phyloP scores from a whole-genome alignment of 2,797 vertebrate genomes.

The Rhinophrynus dorsalis region DNA sequence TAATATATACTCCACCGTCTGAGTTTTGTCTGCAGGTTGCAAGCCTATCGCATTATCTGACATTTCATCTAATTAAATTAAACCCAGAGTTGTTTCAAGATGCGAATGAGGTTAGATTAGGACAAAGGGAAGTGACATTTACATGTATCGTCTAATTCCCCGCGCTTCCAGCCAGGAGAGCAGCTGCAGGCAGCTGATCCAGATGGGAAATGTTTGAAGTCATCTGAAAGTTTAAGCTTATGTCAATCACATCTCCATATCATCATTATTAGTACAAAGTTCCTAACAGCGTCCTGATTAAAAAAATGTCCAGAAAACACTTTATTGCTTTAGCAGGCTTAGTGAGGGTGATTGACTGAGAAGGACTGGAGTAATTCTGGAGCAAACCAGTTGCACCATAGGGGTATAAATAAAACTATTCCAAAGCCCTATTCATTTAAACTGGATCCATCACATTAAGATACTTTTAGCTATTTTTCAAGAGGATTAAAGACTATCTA shows the following conservation, averaged over 20 bases:
- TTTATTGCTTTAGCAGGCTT: too few species aligned
- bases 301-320: too few species aligned
- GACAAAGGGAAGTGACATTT: slow-evolving; percentile 38
- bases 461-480: too few species aligned
- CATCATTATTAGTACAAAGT: slow-evolving; percentile 3
- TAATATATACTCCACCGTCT: too few species aligned
- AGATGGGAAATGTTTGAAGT: slow-evolving; percentile 43
- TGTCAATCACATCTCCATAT: slow-evolving; percentile 23
- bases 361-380: too few species aligned
- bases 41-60: background rate
- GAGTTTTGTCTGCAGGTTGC: background rate
- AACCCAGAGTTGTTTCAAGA: background rate
- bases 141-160: slow-evolving; percentile 7
- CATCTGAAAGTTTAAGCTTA: slow-evolving; percentile 23
- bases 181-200: slow-evolving; percentile 43
- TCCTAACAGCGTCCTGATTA: slow-evolving; percentile 3
- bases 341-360: too few species aligned
- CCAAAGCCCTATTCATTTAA: too few species aligned
- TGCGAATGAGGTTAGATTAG: slow-evolving; percentile 23
- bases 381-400: too few species aligned
- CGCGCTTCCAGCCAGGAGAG: slow-evolving; percentile 24
- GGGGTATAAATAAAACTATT: too few species aligned
- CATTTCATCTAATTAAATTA: background rate
- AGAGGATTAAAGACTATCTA: too few species aligned
- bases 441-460: too few species aligned